These are phyloP conservation scores for Microctonus aethiopoides DNA, from an alignment of 2,888 invertebrate species.

Conservation along the genomic window DNA sequence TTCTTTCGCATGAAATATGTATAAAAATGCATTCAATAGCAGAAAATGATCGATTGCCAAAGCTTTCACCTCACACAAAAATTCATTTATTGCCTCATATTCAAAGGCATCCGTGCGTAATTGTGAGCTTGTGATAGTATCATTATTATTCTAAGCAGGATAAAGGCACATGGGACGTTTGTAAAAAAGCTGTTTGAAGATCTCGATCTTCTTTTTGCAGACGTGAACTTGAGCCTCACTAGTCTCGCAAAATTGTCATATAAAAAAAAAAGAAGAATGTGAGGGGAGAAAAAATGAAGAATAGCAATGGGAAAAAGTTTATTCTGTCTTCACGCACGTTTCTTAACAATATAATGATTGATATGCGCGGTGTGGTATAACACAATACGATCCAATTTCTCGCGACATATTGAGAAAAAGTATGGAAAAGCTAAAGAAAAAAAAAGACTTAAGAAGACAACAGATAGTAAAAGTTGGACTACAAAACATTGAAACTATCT, in stretches of 20 bases:
- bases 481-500: not conserved
- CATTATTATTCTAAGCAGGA: not conserved
- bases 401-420: not conserved
- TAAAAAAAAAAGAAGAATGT: not conserved
- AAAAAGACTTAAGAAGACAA: not conserved
- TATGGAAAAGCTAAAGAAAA: not conserved
- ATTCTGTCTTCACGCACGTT: not conserved
- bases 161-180: not conserved
- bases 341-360: not conserved
- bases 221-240: too few species aligned
- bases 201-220: not conserved
- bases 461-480: not conserved
- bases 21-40: too few species aligned
- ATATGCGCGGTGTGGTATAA: not conserved
- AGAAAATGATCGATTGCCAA: too few species aligned
- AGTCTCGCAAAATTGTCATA: not conserved
- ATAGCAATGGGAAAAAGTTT: not conserved
- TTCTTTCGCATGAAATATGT: too few species aligned
- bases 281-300: not conserved
- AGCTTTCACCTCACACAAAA: too few species aligned
- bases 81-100: too few species aligned
- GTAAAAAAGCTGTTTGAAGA: not conserved
- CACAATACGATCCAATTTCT: not conserved
- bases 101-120: not conserved
- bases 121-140: not conserved